A percentile compares a stretch with the other conserved stretches of the same genome.
phyloP scores from a whole-genome alignment of 1,140 invertebrate species.

The Zophobas atratus region DNA sequence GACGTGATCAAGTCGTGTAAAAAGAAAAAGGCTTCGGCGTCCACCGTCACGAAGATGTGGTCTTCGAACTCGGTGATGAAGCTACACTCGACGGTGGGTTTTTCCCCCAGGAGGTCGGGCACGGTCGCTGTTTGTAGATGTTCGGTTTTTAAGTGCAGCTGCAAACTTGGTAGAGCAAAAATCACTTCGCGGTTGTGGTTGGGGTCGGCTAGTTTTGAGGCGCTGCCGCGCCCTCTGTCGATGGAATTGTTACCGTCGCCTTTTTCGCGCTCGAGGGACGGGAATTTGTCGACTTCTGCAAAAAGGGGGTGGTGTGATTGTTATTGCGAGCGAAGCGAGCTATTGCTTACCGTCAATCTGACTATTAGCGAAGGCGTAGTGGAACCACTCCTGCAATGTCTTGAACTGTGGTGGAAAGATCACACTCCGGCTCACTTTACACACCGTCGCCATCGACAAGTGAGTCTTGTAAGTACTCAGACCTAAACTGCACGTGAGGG shows the following conservation, averaged over 20 bases:
- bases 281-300: conserved; percentile 90
- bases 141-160: conserved; percentile 94
- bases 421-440: conserved; percentile 90
- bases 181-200: conserved; percentile 95
- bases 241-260: conserved; percentile 72
- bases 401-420: conserved; percentile 96
- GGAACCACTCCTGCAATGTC: conserved; percentile 95
- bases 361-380: conserved; percentile 94
- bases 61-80: conserved; percentile 99
- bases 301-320: conserved; percentile 42
- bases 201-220: conserved; percentile 80
- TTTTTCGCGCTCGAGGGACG: conserved; percentile 84
- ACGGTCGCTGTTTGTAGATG: conserved; percentile 84
- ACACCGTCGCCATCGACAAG: conserved; percentile 93
- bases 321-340: neutral
- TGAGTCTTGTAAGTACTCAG: conserved; percentile 78
- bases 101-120: conserved; percentile 83
- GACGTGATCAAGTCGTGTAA: conserved; percentile 97
- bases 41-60: conserved; percentile 98
- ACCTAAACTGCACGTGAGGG: conserved; percentile 91
- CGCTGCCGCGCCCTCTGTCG: conserved; percentile 67
- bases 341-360: conserved; percentile 88
- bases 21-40: conserved; percentile 98
- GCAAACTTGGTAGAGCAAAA: conserved; percentile 93
- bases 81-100: conserved; percentile 94